Percentiles rank a stretch among this genome's conserved stretches.
Conservation (phyloP, 2,797 vertebrate genomes). For the Leucoraja ocellata region DNA sequence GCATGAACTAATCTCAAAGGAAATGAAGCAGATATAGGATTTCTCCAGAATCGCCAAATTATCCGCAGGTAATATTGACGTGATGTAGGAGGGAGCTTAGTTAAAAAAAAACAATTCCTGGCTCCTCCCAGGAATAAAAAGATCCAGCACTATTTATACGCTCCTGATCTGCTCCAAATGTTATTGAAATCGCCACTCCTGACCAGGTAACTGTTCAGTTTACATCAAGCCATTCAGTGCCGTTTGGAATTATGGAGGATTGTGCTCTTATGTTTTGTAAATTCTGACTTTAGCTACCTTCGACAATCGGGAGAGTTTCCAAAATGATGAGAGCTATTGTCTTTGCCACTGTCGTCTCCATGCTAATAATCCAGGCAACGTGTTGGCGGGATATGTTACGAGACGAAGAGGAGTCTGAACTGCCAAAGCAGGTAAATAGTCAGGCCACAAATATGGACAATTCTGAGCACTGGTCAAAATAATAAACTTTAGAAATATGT, state of each 20-base stretch:
- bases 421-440: conserved; percentile 6
- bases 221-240: neutral
- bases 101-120: neutral
- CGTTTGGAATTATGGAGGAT: neutral
- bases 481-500: neutral
- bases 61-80: neutral
- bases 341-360: neutral
- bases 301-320: neutral
- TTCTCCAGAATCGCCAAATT: neutral
- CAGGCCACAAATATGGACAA: neutral
- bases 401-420: neutral
- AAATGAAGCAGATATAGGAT: neutral
- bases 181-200: neutral
- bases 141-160: neutral
- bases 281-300: neutral
- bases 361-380: neutral
- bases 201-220: neutral
- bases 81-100: neutral
- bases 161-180: neutral
- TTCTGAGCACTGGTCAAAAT: neutral
- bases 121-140: conserved; percentile 1
- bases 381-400: neutral
- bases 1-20: neutral
- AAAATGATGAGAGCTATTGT: conserved; percentile 28
- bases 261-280: neutral